Base-by-base conservation (phyloP, 1,140 invertebrate species). In the Aphelinus certus region DNA sequence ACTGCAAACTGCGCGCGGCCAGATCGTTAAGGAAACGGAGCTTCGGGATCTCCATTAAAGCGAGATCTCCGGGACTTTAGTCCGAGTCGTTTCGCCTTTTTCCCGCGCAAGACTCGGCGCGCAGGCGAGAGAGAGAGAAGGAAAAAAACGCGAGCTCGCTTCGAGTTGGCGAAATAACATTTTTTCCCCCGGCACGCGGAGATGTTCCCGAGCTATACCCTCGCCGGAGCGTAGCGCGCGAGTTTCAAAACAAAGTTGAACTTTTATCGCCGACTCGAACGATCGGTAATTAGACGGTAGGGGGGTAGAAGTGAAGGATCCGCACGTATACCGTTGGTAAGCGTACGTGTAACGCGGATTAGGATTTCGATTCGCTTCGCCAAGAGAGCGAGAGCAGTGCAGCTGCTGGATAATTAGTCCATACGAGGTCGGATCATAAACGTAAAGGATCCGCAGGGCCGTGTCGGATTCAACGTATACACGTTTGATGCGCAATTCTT, bases 1-100 rank as follows among this genome's bases (percentile, higher is more conserved):
- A 65, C 63, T 58, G 48, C 10, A 51, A 61, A 61, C 67, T 60
- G 63, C 63, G 26, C 26, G 68, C 10, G 53, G 56, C 42, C 9
- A 51, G 56, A 49, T 61, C 68, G 68, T 70, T 70, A 70, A 61
- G 47, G 68, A 68, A 61, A 60, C 68, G 68, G 53, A 70, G 68
- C 68, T 51, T 43, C 53, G 57, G 56, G 68, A 70, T 70, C 68
- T 70, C 68, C 57, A 70, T 70, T 70, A 70, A 61, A 70, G 47
- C 43, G 68, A 61, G 51, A 70, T 60, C 68, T 53, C 68, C 68
- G 46, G 51, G 68, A 70, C 68, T 70, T 70, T 70, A 70, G 61
- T 60, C 68, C 53, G 43, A 65, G 63, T 53, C 63, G 48, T 65
- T 65, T 70, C 43, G 46, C 5, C 57, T 61, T 49, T 47, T 60